Base-by-base conservation (phyloP, 2,113 vertebrate genomes). In the Pycnonotus jocosus region DNA sequence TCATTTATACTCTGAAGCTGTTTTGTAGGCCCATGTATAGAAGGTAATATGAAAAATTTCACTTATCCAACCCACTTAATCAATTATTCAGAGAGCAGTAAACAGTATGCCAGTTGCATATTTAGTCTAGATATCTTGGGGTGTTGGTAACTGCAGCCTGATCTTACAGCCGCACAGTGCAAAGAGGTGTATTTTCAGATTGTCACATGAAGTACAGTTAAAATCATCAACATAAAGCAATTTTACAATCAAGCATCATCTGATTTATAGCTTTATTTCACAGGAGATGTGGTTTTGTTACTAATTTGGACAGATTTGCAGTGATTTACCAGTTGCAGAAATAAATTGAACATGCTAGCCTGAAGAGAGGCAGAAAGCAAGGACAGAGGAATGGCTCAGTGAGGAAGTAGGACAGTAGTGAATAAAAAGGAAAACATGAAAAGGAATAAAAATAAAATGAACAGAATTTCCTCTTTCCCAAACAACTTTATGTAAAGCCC, bases 311-410 rank as follows among this genome's bases (percentile, higher is more conserved):
- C 47, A 94, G 93, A 94, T 94, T 83, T 80, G 91, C 37, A 93
- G 92, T 60, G 35, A 95, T 97, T 97, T 95, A 97, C 95, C 96
- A 97, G 96, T 70, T 95, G 97, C 95, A 97, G 94, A 96, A 96
- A 93, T 64, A 89, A 95, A 90, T 19, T 60, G 66, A 96, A 90
- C 82, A 38, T 5, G 70, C 85, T 94, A 95, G 81, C 88, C 84
- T 95, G 80, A 78, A 91, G 88, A 95, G 80, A 44, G 7, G 93
- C 93, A 94, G 69, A 95, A 91, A 90, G 90, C 62, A 95, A 96
- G 69, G 95, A 93, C 92, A 81, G 76, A 72, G 86, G 80, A 97
- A 92, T 28, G 79, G 74, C 47, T 86, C 57, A 70, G 21, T 90
- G 74, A 96, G 61, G 45, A 95, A 89, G 48, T 2, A 61, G 19